Conservation (phyloP, 2,888 invertebrate species). For the Nowickia ferox region DNA sequence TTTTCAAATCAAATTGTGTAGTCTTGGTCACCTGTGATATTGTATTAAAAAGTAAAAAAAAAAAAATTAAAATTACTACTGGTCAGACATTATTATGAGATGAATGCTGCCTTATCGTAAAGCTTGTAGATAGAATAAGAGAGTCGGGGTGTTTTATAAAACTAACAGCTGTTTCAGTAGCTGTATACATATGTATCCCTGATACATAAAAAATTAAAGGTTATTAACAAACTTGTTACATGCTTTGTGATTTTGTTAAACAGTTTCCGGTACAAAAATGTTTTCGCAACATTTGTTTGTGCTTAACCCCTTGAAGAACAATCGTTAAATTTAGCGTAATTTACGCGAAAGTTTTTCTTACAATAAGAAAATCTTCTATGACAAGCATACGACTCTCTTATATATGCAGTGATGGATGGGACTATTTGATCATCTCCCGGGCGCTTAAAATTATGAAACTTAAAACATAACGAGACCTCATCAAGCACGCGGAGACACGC, state of each 20-base stretch:
- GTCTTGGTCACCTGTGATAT: neutral
- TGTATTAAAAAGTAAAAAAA: neutral
- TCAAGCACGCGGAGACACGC: no score
- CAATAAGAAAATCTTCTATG: no score
- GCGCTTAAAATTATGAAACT: no score
- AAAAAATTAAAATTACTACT: neutral
- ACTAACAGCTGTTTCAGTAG: slow-evolving; percentile 40
- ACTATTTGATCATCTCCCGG: no score
- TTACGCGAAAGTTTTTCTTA: no score
- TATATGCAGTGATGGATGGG: no score
- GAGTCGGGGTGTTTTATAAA: neutral
- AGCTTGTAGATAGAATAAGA: slow-evolving; percentile 9
- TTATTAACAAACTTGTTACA: slow-evolving; percentile 53
- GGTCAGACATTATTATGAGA: slow-evolving; percentile 40
- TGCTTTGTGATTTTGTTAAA: slow-evolving; percentile 43
- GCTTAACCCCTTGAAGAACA: neutral
- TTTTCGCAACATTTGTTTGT: neutral
- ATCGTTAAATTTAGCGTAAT: neutral
- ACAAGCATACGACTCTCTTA: no score
- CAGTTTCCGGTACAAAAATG: slow-evolving; percentile 27
- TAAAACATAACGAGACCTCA: no score
- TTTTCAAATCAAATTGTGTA: neutral
- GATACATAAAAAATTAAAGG: slow-evolving; percentile 18
- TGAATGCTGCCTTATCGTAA: neutral
- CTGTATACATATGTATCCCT: neutral